Conservation (phyloP, 2,113 vertebrate genomes). For the Xenopus borealis region DNA sequence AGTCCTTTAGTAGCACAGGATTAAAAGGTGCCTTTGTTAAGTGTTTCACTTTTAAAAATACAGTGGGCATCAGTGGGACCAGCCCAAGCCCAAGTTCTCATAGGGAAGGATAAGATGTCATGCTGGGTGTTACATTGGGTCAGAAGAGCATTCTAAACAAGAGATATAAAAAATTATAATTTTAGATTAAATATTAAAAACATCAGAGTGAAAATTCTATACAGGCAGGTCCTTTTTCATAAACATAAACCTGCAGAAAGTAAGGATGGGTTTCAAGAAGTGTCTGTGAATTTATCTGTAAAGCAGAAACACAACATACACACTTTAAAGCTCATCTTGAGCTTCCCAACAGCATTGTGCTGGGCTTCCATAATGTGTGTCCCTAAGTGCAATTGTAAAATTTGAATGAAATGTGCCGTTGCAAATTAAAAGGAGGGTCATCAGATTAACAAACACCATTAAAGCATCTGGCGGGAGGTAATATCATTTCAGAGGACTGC, state of each 20-base stretch:
- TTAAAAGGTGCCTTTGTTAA: too few relatives aligned
- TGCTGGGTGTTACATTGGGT: conserved; percentile 12
- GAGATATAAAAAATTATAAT: not conserved
- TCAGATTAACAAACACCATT: conserved; percentile 10
- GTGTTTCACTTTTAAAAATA: not conserved
- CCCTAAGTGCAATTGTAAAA: not conserved
- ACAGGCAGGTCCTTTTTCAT: not conserved
- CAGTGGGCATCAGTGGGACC: conserved; percentile 2
- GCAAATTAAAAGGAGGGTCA: conserved; percentile 19
- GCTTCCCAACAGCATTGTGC: conserved; percentile 6
- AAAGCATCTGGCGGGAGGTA: conserved; percentile 25
- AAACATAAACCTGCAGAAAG: not conserved
- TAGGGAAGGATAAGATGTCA: not conserved
- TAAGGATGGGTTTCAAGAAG: not conserved
- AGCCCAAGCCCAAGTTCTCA: too few relatives aligned
- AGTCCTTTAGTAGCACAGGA: too few relatives aligned
- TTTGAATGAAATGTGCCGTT: conserved; percentile 13
- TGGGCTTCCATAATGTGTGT: not conserved
- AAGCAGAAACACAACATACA: not conserved
- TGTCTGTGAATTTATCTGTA: not conserved
- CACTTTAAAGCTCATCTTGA: not conserved
- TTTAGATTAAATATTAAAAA: not conserved
- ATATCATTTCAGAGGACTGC: too few relatives aligned
- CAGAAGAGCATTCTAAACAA: conserved; percentile 11
- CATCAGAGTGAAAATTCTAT: too few relatives aligned